These are phyloP conservation scores for Carcinoscorpius rotundicauda DNA, from an alignment of 1,140 invertebrate species.

Conservation along the genomic window DNA sequence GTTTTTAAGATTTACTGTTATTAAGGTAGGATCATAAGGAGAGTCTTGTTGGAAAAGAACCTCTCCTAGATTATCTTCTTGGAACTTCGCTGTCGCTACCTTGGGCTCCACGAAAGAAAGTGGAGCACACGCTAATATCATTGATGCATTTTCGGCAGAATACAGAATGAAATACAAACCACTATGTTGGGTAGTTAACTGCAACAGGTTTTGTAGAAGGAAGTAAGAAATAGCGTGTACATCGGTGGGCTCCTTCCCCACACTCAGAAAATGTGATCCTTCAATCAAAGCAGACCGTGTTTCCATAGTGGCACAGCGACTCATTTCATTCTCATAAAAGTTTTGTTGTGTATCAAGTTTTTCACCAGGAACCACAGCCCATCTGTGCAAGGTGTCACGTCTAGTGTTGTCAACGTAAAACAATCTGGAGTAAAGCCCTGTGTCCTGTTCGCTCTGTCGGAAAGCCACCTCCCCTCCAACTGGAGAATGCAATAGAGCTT, in stretches of 20 bases:
- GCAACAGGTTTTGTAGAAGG: not conserved
- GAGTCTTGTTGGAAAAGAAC: constrained; percentile 66
- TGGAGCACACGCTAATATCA: constrained; percentile 68
- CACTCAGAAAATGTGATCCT: not conserved
- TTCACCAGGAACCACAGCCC: not conserved
- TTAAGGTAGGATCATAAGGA: constrained; percentile 65
- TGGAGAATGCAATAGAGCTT: not conserved
- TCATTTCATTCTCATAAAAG: not conserved
- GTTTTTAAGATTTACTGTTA: constrained; percentile 55
- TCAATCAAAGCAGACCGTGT: not conserved
- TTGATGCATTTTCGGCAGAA: constrained; percentile 58
- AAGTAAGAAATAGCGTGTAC: constrained; percentile 7
- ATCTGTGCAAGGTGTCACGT: not conserved
- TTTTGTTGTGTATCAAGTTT: not conserved
- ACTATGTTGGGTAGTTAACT: constrained; percentile 18
- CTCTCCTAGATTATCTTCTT: constrained; percentile 59
- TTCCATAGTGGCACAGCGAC: not conserved
- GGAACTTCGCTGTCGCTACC: constrained; percentile 47
- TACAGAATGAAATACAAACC: constrained; percentile 72
- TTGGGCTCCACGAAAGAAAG: constrained; percentile 40
- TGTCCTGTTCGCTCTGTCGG: not conserved
- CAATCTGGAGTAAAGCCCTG: not conserved
- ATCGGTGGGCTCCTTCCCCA: constrained; percentile 1
- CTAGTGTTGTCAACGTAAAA: not conserved
- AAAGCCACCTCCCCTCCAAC: constrained; percentile 1